phyloP scores from a whole-genome alignment of 2,888 invertebrate species.

The Octodonta nipae region DNA sequence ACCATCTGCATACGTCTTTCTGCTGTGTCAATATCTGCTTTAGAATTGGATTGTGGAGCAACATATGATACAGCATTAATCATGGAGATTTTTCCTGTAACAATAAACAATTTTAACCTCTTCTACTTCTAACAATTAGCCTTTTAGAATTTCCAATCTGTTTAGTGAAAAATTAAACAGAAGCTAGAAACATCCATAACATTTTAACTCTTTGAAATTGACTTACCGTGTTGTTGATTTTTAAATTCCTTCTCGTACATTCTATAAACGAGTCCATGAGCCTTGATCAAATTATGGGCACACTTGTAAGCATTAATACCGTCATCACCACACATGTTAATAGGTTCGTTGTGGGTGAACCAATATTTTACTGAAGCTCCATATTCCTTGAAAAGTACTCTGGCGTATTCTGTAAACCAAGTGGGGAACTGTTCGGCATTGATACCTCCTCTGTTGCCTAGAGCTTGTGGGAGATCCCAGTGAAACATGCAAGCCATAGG shows the following conservation, averaged over 20 bases:
- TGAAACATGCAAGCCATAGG: slow-evolving; percentile 42
- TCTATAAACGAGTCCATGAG: slow-evolving; percentile 51
- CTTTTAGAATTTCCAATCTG: no score
- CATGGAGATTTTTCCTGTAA: slow-evolving; percentile 37
- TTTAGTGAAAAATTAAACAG: no score
- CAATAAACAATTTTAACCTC: no score
- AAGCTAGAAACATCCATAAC: no score
- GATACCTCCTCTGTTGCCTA: slow-evolving; percentile 50
- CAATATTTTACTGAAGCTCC: slow-evolving; percentile 32
- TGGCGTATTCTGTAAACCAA: slow-evolving; percentile 38
- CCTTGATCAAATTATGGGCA: slow-evolving; percentile 47
- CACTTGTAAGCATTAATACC: slow-evolving; percentile 50
- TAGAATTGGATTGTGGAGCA: slow-evolving; percentile 38
- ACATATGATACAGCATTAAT: slow-evolving; percentile 43
- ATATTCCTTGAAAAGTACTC: slow-evolving; percentile 29
- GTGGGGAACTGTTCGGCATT: slow-evolving; percentile 43
- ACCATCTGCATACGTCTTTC: slow-evolving; percentile 32
- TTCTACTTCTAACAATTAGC: no score
- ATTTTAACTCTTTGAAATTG: no score
- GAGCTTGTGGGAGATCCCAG: slow-evolving; percentile 42
- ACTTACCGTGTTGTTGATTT: slow-evolving; percentile 15
- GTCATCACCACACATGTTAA: slow-evolving; percentile 23
- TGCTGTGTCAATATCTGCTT: slow-evolving; percentile 40
- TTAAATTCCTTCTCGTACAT: slow-evolving; percentile 47
- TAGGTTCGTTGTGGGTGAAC: slow-evolving; percentile 43